A percentile compares a stretch with the other conserved stretches of the same genome.
Evolutionary conservation across 2,797 vertebrate species (phyloP).

Genomic region (Florisuga fusca): DNA sequence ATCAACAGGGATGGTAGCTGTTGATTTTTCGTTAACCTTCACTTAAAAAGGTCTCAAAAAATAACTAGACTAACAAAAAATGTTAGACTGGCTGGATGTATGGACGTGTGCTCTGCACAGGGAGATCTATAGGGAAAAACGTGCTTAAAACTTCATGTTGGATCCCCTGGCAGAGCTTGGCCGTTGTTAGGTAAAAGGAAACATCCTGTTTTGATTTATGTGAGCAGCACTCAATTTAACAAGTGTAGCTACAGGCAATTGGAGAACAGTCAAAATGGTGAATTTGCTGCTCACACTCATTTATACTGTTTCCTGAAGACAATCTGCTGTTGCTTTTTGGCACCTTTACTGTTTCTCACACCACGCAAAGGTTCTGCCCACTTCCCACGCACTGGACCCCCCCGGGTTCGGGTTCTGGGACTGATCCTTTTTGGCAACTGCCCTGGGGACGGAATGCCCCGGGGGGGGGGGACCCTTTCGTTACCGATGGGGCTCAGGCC

Average conservation of each 20-base stretch:
- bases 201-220: constrained; percentile 66
- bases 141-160: background rate
- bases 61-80: too few relatives aligned
- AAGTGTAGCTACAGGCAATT: constrained; percentile 65
- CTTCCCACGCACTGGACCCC: background rate
- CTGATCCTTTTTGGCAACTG: background rate
- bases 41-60: constrained; percentile 10
- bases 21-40: constrained; percentile 19
- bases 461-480: background rate
- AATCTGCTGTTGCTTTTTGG: constrained; percentile 45
- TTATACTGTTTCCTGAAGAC: constrained; percentile 46
- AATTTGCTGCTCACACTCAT: constrained; percentile 36
- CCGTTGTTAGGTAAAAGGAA: constrained; percentile 26
- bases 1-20: background rate
- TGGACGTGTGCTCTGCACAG: rapidly evolving
- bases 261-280: constrained; percentile 69
- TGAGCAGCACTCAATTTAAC: constrained; percentile 54
- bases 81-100: background rate
- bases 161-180: background rate
- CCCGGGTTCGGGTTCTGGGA: background rate
- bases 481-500: background rate
- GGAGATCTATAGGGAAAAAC: background rate
- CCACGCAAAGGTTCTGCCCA: background rate
- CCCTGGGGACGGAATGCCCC: background rate
- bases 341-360: background rate